Evolutionary conservation across 2,113 vertebrate genomes (phyloP), one percentile per base, ranked within the genome.

Genomic region (Bambusicola thoracicus): DNA sequence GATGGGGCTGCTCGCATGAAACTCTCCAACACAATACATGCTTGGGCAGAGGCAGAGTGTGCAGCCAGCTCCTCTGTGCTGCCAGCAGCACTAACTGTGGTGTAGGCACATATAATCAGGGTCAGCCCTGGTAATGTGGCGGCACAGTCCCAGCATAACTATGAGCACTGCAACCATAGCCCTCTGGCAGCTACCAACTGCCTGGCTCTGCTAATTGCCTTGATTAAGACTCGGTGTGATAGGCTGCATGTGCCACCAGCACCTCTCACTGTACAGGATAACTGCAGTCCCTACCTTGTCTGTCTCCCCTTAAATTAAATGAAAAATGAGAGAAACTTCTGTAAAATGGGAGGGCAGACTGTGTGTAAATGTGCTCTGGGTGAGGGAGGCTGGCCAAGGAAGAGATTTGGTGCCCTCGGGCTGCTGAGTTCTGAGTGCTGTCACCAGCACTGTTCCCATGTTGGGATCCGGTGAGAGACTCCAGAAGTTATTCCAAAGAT

Each of bases 371-470:
- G 66, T 34, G 43, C 22, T 14, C 18, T 36, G 32, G 44, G 41
- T 3, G 21, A 17, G 27, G 56, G 11, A 22, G 41, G 38, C 32
- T 17, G 38, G 19, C 41, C 1, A 1, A 2, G 56, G 7, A 0
- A 27, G 56, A 1, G 10, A 30, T 27, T n/a, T 8, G 0, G 27
- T 4, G 18, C 8, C 25, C 58, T 49, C 1, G 0, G 58, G 24
- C 2, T 10, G 43, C 78, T 21, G 43, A 59, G 49, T 59, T 58
- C 43, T 4, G 40, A 13, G 10, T 5, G 4, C 27, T 2, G 0
- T 3, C 58, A 51, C 30, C 59, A 46, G 53, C 48, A 29, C 48
- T 4, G 30, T 24, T 11, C 49, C 56, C 44, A 7, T 0, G 34
- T 19, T 5, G 65, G 73, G 32, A 51, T 6, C 14, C 48, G 7